phyloP scores from a whole-genome alignment of 2,113 vertebrate species.

The Podarcis raffonei region DNA sequence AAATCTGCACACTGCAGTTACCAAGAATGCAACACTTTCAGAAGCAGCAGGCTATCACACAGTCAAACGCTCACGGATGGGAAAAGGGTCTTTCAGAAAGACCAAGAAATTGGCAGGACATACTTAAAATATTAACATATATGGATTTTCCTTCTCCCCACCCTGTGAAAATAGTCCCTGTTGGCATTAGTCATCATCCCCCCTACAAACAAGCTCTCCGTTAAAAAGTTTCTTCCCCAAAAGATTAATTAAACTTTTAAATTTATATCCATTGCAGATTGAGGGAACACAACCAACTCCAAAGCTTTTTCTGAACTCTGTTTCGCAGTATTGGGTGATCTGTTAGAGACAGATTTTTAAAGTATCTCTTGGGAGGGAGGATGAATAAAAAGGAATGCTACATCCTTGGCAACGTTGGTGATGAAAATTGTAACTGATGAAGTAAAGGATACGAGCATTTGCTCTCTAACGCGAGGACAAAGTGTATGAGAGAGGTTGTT shows the following conservation, averaged over 20 bases:
- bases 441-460: not conserved
- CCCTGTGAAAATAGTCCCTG: constrained; percentile 11
- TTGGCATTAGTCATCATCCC: constrained; percentile 29
- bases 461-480: not conserved
- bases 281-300: constrained; percentile 6
- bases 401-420: not conserved
- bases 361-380: not conserved
- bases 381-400: not conserved
- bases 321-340: not conserved
- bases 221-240: not conserved
- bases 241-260: not conserved
- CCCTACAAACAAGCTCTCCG: constrained; percentile 10
- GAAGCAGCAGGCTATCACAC: constrained; percentile 63
- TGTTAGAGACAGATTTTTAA: not conserved
- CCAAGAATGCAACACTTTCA: constrained; percentile 61
- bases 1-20: constrained; percentile 53
- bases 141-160: not conserved
- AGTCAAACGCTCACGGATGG: constrained; percentile 51
- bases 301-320: constrained; percentile 21
- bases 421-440: not conserved
- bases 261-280: constrained; percentile 21
- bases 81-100: constrained; percentile 57
- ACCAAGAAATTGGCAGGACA: constrained; percentile 27
- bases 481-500: not conserved
- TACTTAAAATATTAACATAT: constrained; percentile 22